Evolutionary conservation across 2,797 vertebrate genomes (phyloP), one percentile per base, ranked within the genome.

Genomic region (Malacoraja senta): DNA sequence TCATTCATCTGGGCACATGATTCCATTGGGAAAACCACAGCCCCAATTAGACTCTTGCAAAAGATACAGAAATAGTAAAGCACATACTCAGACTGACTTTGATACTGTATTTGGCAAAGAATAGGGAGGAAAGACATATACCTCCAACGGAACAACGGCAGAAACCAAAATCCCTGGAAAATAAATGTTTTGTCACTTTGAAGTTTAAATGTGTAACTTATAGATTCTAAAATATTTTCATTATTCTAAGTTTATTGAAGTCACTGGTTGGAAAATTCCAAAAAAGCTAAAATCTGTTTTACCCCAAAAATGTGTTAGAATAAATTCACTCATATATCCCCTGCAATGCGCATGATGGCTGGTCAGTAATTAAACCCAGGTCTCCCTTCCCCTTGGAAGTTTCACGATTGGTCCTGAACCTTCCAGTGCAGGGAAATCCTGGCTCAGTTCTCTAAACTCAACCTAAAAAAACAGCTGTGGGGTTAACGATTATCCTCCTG

Each of bases 141-240:
- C 71, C 90, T 74, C 71, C 74, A 92, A 92, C 21, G 24, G 26
- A 74, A 58, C 38, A 76, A 38, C 15, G 38, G 10, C 53, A 76
- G 44, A 88, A 68, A 86, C 15, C 38, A 74, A 92, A 74, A 53
- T 92, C 76, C 71, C 90, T 92, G 38, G 90, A 92, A 92, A 76
- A 92, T 53, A 92, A 92, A 76, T 58, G 72, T 92, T 71, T 92
- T 92, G 71, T 76, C 90, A 92, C 38, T 92, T 92, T 92, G 68
- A 92, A 72, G 24, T 92, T 65, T 92, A 58, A 92, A 92, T 63
- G 44, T 74, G 24, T 76, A 74, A 74, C 44, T 53, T 71, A 8
- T 74, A 71, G 90, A 24, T 58, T 92, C 72, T 6, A 58, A 76
- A 76, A 53, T 21, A 76, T 53, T 92, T 29, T 29, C 35, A 74